Conservation (phyloP, 2,113 vertebrate genomes). For the Piaya cayana region DNA sequence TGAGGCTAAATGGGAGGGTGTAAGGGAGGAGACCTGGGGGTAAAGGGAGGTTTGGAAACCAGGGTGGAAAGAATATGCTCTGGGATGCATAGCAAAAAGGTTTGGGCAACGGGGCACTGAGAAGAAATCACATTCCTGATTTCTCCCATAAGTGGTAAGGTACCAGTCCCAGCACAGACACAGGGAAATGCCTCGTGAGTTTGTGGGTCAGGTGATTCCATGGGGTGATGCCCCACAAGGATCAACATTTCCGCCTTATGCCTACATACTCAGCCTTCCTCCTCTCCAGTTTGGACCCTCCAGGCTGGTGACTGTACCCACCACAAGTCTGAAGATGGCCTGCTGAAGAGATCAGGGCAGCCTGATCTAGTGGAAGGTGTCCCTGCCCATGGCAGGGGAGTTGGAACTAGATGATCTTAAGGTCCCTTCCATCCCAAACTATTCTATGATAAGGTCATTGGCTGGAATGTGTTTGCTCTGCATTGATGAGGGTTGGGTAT, state of each 20-base stretch:
- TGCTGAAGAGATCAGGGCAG: not conserved
- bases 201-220: not conserved
- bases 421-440: too few relatives aligned
- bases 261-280: not conserved
- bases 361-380: too few relatives aligned
- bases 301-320: not conserved
- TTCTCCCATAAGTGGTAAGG: not conserved
- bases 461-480: not conserved
- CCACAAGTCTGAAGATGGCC: not conserved
- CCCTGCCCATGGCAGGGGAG: too few relatives aligned
- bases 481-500: not conserved
- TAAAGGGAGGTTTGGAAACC: not conserved
- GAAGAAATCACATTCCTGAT: not conserved
- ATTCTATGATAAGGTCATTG: not conserved
- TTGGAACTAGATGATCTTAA: too few relatives aligned
- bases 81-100: not conserved
- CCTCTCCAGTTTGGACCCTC: not conserved
- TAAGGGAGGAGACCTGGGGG: not conserved
- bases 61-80: not conserved
- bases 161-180: fast-evolving
- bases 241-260: not conserved
- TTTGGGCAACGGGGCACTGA: not conserved
- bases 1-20: not conserved
- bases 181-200: not conserved
- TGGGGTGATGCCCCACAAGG: not conserved